A percentile compares a stretch with the other conserved stretches of the same genome.
Evolutionary conservation across 2,797 vertebrate species (phyloP).

Genomic region (Alcedo atthis): DNA sequence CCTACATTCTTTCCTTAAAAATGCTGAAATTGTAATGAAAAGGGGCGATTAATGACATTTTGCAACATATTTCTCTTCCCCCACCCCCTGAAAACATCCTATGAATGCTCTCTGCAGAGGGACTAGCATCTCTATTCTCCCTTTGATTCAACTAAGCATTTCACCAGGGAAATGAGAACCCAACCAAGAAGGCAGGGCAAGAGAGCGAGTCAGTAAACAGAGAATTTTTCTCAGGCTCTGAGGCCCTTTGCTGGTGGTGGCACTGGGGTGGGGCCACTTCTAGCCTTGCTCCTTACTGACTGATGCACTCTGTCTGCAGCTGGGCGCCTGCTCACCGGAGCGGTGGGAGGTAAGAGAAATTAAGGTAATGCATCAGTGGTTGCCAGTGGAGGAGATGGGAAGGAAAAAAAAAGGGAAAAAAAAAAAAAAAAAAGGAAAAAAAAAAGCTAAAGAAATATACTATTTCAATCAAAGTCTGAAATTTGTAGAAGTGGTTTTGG

Average conservation of each 20-base stretch:
- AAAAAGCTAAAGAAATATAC: constrained; percentile 75
- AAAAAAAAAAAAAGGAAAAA: background rate
- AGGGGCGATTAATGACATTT: background rate
- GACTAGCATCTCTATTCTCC: background rate
- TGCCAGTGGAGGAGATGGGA: constrained; percentile 76
- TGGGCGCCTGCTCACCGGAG: constrained; percentile 18
- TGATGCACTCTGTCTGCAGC: constrained; percentile 19
- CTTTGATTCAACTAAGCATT: background rate
- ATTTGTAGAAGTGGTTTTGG: constrained; percentile 84
- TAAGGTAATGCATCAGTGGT: constrained; percentile 65
- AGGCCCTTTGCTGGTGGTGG: background rate
- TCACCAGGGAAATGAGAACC: background rate
- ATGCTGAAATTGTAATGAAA: background rate
- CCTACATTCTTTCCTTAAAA: background rate
- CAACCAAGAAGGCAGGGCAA: background rate
- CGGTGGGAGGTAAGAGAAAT: constrained; percentile 68
- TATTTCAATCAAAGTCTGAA: constrained; percentile 83
- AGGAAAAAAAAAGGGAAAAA: fast-evolving
- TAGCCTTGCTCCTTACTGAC: background rate
- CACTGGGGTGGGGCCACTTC: background rate
- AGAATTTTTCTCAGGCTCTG: background rate
- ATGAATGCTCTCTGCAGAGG: background rate
- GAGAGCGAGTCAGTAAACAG: background rate
- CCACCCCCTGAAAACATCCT: background rate
- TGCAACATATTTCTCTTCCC: background rate